Evolutionary conservation across 2,797 vertebrate genomes (phyloP).

Genomic region (Platyrinchus mystaceus): DNA sequence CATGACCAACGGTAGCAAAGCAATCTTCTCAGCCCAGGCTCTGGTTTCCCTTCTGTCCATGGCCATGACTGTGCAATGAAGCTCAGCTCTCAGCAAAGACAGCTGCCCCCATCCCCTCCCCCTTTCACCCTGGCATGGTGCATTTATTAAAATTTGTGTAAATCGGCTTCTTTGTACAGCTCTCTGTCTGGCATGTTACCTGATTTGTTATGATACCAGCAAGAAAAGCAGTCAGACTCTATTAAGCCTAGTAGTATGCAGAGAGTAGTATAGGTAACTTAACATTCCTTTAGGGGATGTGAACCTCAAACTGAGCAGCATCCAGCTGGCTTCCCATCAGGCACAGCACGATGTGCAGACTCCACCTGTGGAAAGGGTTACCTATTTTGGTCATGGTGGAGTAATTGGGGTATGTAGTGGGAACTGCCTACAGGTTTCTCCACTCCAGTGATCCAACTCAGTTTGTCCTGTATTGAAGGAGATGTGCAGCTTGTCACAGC

Average conservation of each 20-base stretch:
- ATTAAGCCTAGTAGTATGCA: not conserved
- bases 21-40: not conserved
- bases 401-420: fast-evolving
- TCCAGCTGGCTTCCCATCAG: not conserved
- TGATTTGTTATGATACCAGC: not conserved
- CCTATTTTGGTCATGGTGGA: not conserved
- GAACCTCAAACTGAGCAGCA: not conserved
- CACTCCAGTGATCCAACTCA: fast-evolving
- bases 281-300: not conserved
- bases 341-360: fast-evolving
- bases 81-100: not conserved
- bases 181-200: fast-evolving
- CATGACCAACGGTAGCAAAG: not conserved
- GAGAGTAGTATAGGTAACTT: not conserved
- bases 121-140: not conserved
- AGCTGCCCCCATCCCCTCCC: not conserved
- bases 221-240: not conserved
- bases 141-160: not conserved
- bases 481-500: not conserved
- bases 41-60: not conserved
- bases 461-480: not conserved
- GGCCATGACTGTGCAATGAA: fast-evolving
- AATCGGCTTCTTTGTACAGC: not conserved
- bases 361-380: fast-evolving
- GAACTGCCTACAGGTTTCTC: not conserved